These are phyloP conservation scores for Drosophila pallidifrons DNA, from an alignment of 1,140 invertebrate species.

Conservation along the genomic window DNA sequence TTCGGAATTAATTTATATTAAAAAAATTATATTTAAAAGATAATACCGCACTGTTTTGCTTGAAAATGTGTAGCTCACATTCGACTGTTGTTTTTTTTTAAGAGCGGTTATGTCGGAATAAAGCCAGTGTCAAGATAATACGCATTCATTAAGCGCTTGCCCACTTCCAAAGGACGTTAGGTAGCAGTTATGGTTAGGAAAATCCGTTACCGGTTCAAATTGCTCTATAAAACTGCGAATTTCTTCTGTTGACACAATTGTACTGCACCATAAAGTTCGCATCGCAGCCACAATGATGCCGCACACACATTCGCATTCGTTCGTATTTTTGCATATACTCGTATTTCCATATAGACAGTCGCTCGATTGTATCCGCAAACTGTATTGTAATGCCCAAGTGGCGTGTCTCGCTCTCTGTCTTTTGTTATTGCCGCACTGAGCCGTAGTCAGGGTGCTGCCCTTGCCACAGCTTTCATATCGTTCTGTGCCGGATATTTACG, in stretches of 20 bases:
- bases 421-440: conserved; percentile 36
- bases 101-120: not conserved
- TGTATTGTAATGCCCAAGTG: conserved; percentile 21
- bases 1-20: too few species aligned
- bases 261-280: conserved; percentile 35
- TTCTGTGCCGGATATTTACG: conserved; percentile 77
- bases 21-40: too few species aligned
- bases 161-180: not conserved
- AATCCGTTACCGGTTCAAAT: conserved; percentile 37
- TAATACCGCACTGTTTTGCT: too few species aligned
- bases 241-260: conserved; percentile 44
- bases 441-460: conserved; percentile 17
- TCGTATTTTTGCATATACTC: conserved; percentile 2
- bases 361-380: conserved; percentile 19
- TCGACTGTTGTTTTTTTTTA: too few species aligned
- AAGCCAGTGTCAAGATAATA: not conserved
- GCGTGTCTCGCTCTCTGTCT: conserved; percentile 8
- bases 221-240: conserved; percentile 37
- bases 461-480: conserved; percentile 55
- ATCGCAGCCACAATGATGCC: conserved; percentile 8
- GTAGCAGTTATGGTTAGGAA: conserved; percentile 32
- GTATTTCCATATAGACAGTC: conserved; percentile 15
- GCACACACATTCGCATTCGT: not conserved
- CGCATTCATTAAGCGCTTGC: not conserved
- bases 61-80: too few species aligned